Conservation (phyloP, 1,140 invertebrate genomes). For the Battus philenor region DNA sequence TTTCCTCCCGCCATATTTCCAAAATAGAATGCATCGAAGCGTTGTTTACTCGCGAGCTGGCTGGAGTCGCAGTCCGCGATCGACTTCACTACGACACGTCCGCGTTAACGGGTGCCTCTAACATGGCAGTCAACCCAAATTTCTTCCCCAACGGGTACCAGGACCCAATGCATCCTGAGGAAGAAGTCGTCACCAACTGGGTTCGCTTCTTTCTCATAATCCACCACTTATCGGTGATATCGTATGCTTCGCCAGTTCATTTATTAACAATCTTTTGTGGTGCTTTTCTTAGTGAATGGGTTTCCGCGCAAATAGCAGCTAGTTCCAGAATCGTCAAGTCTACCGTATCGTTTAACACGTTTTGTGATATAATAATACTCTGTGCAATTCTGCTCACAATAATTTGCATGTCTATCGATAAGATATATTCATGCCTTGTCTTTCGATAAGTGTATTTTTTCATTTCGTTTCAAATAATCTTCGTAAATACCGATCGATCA, state of each 20-base stretch:
- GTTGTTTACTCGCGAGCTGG: slow-evolving; percentile 57
- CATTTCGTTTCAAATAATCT: too few species aligned
- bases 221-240: neutral
- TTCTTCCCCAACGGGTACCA: slow-evolving; percentile 72
- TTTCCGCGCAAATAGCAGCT: too few species aligned
- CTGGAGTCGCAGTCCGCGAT: slow-evolving; percentile 67
- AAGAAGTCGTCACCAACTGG: slow-evolving; percentile 67
- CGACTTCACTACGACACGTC: slow-evolving; percentile 52
- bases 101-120: slow-evolving; percentile 40
- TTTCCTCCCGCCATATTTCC: slow-evolving; percentile 68
- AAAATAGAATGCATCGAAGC: slow-evolving; percentile 73
- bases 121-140: slow-evolving; percentile 64
- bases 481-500: too few species aligned
- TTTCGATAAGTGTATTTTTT: too few species aligned
- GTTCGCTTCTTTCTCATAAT: slow-evolving; percentile 39
- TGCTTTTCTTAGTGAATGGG: too few species aligned
- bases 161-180: slow-evolving; percentile 67
- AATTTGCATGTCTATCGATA: too few species aligned
- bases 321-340: too few species aligned
- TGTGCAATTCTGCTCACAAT: too few species aligned
- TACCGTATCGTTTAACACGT: too few species aligned
- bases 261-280: slow-evolving; percentile 11
- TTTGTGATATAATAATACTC: too few species aligned
- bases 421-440: too few species aligned
- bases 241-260: neutral